Evolutionary conservation across 2,113 vertebrate genomes (phyloP), one percentile per base, ranked within the genome.

Genomic region (Cinclus cinclus): DNA sequence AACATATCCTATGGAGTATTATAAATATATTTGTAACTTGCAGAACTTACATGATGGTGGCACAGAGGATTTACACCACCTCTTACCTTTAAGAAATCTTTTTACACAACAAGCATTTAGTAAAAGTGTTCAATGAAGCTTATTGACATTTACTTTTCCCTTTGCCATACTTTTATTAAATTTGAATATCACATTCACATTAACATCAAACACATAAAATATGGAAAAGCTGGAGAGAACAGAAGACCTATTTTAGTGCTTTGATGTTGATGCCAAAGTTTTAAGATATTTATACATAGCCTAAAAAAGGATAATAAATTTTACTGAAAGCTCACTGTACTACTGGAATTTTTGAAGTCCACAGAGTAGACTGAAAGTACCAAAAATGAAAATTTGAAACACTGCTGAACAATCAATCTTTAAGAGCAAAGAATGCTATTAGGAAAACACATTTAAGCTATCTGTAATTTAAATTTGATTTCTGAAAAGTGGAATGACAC

Each of bases 241-340:
- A 97, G 95, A 98, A 96, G 94, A 92, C 94, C 96, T 97, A 97
- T 97, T 98, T 98, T 97, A 97, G 70, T 91, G 81, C 97, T 98
- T 96, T 97, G 95, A 97, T 97, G 93, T 95, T 87, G 88, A 93
- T 95, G 96, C 93, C 97, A 96, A 97, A 97, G 65, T 97, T 98
- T 97, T 98, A 98, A 94, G 94, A 96, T 98, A 98, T 97, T 98
- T 98, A 97, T 97, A 97, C 92, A 94, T 97, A 95, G 71, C 89
- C 95, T 97, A 94, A 98, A 97, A 98, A 98, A 94, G 96, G 87
- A 97, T 91, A 97, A 98, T 98, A 98, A 97, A 98, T 98, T 98
- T 97, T 83, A 69, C 46, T 96, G 97, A 98, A 97, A 96, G 89
- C 95, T 98, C 87, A 90, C 91, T 96, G 92, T 93, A 97, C 97